phyloP scores from a whole-genome alignment of 2,888 invertebrate genomes.

The Pachliopta kotzebuea region DNA sequence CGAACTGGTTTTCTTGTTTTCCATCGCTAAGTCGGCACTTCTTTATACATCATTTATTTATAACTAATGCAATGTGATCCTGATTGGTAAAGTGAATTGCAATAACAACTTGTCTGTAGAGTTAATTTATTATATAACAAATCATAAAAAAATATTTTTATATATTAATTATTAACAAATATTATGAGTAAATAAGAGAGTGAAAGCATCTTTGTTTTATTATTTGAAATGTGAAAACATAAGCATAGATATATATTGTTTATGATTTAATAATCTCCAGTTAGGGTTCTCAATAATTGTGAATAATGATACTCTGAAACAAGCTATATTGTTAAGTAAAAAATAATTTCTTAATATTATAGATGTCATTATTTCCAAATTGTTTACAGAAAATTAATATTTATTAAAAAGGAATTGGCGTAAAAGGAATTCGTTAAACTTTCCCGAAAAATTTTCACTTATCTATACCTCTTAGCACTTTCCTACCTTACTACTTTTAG shows the following conservation, averaged over 20 bases:
- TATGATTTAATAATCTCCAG: background rate
- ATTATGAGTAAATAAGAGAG: too few relatives aligned
- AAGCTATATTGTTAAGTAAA: background rate
- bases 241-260: background rate
- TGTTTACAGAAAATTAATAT: background rate
- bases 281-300: background rate
- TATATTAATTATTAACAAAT: too few relatives aligned
- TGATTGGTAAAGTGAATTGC: background rate
- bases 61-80: background rate
- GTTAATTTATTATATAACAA: background rate
- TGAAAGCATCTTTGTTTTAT: background rate
- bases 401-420: background rate
- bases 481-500: background rate
- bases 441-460: background rate
- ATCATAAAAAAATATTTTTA: too few relatives aligned
- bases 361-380: too few relatives aligned
- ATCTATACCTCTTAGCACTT: background rate
- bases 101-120: background rate
- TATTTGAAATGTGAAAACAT: background rate
- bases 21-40: constrained; percentile 49
- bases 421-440: background rate
- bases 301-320: background rate
- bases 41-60: constrained; percentile 10
- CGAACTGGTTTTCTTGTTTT: constrained; percentile 58
- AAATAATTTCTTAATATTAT: background rate